A percentile compares a stretch with the other conserved stretches of the same genome.
Conservation (phyloP, 2,797 vertebrate species). For the Enteromius afrohamiltoni region DNA sequence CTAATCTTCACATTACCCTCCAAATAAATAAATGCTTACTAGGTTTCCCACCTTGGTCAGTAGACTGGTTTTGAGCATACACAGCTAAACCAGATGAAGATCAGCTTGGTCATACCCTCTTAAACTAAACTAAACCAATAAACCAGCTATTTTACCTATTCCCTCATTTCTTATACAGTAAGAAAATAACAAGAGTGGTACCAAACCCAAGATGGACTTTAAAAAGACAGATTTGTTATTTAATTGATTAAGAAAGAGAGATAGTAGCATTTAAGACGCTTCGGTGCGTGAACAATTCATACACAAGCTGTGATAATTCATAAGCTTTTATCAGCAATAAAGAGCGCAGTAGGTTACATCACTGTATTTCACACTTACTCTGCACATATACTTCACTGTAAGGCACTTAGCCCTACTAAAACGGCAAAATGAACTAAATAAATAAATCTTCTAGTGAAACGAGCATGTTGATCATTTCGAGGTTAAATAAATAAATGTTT, state of each 20-base stretch:
- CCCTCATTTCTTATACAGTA: neutral
- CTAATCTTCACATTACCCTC: neutral
- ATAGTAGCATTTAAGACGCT: neutral
- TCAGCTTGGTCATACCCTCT: neutral
- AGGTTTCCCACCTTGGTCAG: neutral
- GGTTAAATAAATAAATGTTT: neutral
- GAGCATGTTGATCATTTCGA: neutral
- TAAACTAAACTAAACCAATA: neutral
- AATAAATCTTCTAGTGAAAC: neutral
- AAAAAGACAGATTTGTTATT: neutral
- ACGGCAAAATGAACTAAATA: neutral
- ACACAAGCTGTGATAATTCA: neutral
- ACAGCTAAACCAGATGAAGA: neutral
- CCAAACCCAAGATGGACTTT: neutral
- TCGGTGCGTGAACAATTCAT: neutral
- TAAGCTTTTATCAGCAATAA: constrained; percentile 1
- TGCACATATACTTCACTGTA: neutral
- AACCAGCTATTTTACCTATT: neutral
- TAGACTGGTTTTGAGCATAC: neutral
- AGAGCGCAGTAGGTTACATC: neutral
- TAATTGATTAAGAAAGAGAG: neutral
- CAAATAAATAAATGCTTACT: neutral
- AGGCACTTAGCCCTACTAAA: neutral
- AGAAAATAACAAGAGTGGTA: neutral
- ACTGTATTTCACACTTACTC: neutral